Percentiles rank a stretch among this genome's conserved stretches.
phyloP scores from a whole-genome alignment of 2,113 vertebrate genomes.

The Smithornis capensis region DNA sequence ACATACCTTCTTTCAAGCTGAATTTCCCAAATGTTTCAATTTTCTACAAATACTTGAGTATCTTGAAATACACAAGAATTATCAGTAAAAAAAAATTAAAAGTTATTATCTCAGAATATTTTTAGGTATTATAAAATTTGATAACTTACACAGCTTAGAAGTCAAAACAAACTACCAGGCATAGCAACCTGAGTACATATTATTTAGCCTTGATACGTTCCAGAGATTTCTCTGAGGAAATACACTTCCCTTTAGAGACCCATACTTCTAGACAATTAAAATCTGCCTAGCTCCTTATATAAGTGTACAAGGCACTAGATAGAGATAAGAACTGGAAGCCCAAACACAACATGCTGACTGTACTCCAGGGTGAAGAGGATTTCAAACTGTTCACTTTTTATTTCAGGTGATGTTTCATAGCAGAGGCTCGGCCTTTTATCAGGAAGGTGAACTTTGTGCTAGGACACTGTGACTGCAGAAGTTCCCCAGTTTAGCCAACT shows the following conservation, averaged over 20 bases:
- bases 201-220: not conserved
- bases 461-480: not conserved
- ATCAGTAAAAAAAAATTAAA: not conserved
- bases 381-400: not conserved
- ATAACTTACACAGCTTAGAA: not conserved
- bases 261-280: not conserved
- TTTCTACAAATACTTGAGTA: not conserved
- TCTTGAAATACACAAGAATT: not conserved
- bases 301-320: not conserved
- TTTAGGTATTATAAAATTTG: not conserved
- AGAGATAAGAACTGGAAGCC: not conserved
- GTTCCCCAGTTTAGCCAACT: no score
- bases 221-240: not conserved
- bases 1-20: not conserved
- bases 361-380: fast-evolving
- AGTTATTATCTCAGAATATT: not conserved
- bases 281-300: not conserved
- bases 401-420: not conserved
- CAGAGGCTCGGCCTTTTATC: not conserved
- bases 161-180: not conserved
- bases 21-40: not conserved
- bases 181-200: not conserved
- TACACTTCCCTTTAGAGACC: not conserved
- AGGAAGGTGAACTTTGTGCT: not conserved
- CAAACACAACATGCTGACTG: not conserved